phyloP scores from a whole-genome alignment of 30 jellyfish, hydroid and myxozoan genomes.

The Pelagia noctiluca region DNA sequence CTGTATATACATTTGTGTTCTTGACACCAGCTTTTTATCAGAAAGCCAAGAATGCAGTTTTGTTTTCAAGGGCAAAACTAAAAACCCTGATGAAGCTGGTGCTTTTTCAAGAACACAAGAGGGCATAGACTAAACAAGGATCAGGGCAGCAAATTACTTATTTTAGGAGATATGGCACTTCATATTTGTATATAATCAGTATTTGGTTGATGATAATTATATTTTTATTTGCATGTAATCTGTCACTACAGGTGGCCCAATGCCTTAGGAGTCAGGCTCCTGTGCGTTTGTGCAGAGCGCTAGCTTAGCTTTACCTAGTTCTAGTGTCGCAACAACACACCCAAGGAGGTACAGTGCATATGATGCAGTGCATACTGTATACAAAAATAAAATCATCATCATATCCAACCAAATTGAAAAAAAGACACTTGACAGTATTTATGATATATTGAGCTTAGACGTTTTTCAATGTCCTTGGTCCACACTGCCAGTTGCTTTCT shows the following conservation, averaged over 20 bases:
- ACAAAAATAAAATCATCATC: not conserved
- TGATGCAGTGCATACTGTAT: not conserved
- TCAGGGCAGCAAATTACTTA: slow-evolving; percentile 9
- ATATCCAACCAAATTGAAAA: slow-evolving; percentile 4
- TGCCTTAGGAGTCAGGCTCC: too few relatives aligned
- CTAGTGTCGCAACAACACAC: too few relatives aligned
- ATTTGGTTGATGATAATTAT: slow-evolving; percentile 9
- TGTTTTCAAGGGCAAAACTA: too few relatives aligned
- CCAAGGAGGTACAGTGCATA: too few relatives aligned
- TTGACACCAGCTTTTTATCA: too few relatives aligned
- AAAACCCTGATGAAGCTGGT: slow-evolving; percentile 2
- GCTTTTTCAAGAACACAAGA: slow-evolving; percentile 1
- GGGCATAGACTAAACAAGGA: slow-evolving; percentile 2
- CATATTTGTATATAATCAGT: slow-evolving; percentile 9
- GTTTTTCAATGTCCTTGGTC: slow-evolving; percentile 56
- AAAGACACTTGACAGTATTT: slow-evolving; percentile 16
- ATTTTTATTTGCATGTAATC: not conserved
- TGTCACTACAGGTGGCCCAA: not conserved
- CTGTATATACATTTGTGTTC: too few relatives aligned
- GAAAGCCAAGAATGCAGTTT: too few relatives aligned
- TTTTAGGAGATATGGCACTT: slow-evolving; percentile 10
- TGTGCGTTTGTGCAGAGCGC: too few relatives aligned
- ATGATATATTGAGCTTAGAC: not conserved
- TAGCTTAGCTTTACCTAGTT: too few relatives aligned
- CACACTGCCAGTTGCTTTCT: slow-evolving; percentile 53